phyloP scores from a whole-genome alignment of 2,113 vertebrate genomes.

The Dasyprocta punctata region DNA sequence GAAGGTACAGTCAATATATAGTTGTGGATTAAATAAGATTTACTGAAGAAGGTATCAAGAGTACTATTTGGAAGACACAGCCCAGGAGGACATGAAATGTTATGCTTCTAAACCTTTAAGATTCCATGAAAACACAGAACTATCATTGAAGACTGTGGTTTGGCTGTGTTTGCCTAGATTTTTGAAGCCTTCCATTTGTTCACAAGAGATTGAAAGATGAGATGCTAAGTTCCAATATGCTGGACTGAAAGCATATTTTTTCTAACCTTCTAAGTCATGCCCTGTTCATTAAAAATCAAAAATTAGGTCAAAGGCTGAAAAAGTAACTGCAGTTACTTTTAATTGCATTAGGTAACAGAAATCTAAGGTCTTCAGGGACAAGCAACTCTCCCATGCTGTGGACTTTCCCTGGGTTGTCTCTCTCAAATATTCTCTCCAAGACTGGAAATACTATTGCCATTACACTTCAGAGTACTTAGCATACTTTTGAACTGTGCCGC shows the following conservation, averaged over 20 bases:
- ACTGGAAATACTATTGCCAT: neutral
- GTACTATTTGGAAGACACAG: neutral
- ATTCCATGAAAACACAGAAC: neutral
- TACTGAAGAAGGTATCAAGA: neutral
- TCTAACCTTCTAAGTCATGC: neutral
- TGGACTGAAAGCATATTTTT: neutral
- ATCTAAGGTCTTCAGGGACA: neutral
- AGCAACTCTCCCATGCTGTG: neutral
- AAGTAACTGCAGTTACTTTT: neutral
- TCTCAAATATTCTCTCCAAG: neutral
- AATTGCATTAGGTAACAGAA: neutral
- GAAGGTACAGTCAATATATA: neutral
- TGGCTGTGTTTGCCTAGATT: neutral
- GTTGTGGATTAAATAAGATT: neutral
- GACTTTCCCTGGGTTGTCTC: neutral
- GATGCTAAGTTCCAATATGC: neutral
- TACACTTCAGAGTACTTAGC: accelerated
- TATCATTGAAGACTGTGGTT: neutral
- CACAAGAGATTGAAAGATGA: neutral
- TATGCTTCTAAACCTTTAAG: neutral
- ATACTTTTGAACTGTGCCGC: neutral
- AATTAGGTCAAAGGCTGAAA: neutral
- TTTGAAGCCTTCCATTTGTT: neutral
- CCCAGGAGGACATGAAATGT: neutral
- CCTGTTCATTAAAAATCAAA: neutral